Evolutionary conservation across 2,797 vertebrate species (phyloP), one percentile per base, ranked within the genome.

Genomic region (Scleropages formosus): DNA sequence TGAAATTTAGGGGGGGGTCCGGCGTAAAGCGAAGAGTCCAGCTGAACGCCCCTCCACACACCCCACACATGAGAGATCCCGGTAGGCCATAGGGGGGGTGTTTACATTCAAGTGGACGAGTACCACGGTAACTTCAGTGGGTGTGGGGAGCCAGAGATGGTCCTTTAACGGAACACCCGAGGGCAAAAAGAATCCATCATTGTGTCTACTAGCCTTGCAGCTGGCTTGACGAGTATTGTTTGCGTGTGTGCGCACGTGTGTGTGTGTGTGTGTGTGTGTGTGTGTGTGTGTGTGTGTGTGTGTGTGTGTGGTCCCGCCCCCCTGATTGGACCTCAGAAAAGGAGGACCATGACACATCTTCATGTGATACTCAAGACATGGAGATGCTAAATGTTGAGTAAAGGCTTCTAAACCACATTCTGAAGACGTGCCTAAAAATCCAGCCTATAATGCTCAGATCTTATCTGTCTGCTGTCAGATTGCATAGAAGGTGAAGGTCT

Each of bases 221-320:
- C 18, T 73, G 82, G 81, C 82, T 74, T 59, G 80, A 78, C 81
- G 83, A 84, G 80, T 84, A 81, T 83, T 86, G 78, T 83, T 83
- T 87, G 31, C 39, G 31, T 39, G 31, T 39, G 31, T 39, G 31
- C 39, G 31, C 39, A 31, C 39, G 31, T 39, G 6, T n/a, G n/a
- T n/a, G n/a, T n/a, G n/a, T n/a, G n/a, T n/a, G n/a, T n/a, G n/a
- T n/a, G n/a, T n/a, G n/a, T n/a, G n/a, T n/a, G n/a, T 39, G 31
- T 39, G 31, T 39, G 31, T 39, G 6, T n/a, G n/a, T n/a, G n/a
- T n/a, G n/a, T n/a, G n/a, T n/a, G n/a, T n/a, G n/a, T n/a, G n/a
- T n/a, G n/a, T n/a, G n/a, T n/a, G n/a, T n/a, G n/a, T 39, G 31
- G 31, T 31, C 6, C 31, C 31, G 6, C 31, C 31, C 31, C 6